Evolutionary conservation across 1,140 invertebrate genomes (phyloP).

Genomic region (Scaptodrosophila lebanonensis): DNA sequence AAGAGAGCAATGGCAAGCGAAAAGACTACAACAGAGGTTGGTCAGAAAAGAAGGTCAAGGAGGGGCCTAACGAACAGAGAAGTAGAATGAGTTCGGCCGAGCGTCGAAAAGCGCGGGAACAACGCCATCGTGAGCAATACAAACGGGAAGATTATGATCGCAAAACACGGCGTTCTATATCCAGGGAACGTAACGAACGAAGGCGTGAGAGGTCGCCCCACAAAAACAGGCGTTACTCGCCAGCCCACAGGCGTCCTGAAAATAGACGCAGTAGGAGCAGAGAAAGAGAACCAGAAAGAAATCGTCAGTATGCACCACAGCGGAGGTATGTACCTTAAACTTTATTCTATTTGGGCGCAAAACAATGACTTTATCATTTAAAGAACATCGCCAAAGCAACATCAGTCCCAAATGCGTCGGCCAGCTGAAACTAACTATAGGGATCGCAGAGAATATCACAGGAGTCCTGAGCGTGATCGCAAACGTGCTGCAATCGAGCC

Average conservation of each 20-base stretch:
- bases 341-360: not conserved
- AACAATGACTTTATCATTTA: not conserved
- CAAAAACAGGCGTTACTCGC: conserved; percentile 6
- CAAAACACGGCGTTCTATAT: conserved; percentile 11
- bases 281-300: conserved; percentile 2
- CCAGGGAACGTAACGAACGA: conserved; percentile 10
- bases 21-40: conserved; percentile 5
- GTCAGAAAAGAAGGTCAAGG: not conserved
- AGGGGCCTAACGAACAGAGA: conserved; percentile 19
- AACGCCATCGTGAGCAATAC: conserved; percentile 41
- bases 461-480: conserved; percentile 3
- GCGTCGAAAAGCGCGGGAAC: conserved; percentile 46
- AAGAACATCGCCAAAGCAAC: conserved; percentile 3
- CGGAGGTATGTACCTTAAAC: conserved; percentile 20
- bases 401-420: conserved; percentile 6
- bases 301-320: not conserved
- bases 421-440: no score
- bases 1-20: conserved; percentile 21
- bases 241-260: conserved; percentile 6
- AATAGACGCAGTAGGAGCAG: conserved; percentile 6
- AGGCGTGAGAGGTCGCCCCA: conserved; percentile 14
- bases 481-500: not conserved
- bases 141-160: conserved; percentile 14
- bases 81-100: conserved; percentile 30
- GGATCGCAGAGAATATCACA: conserved; percentile 6